Conservation (phyloP, 2,797 vertebrate species). For the Lemur catta region DNA sequence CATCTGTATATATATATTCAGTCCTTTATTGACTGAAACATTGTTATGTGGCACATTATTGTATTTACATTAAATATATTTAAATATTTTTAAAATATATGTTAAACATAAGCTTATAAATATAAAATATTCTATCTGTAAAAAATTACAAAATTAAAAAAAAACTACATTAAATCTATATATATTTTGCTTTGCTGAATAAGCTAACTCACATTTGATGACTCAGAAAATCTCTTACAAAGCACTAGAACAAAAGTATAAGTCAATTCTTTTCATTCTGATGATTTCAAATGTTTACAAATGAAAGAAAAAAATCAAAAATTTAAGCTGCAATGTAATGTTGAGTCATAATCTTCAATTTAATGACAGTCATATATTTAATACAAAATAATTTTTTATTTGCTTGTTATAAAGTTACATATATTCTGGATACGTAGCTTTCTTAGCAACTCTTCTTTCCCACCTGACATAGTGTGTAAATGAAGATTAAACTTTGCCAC, state of each 20-base stretch:
- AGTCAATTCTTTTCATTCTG: not conserved
- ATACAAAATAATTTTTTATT: not conserved
- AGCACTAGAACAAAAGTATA: not conserved
- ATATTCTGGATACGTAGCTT: not conserved
- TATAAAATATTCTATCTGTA: not conserved
- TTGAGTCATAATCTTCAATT: slow-evolving; percentile 9
- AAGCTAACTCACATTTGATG: not conserved
- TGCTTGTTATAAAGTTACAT: not conserved
- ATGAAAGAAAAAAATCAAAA: not conserved
- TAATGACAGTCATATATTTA: not conserved
- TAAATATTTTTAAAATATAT: not conserved
- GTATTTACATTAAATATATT: not conserved
- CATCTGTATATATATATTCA: not conserved
- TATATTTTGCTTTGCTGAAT: not conserved
- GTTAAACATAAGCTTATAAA: not conserved
- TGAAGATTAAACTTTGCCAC: not conserved
- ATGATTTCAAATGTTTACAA: not conserved
- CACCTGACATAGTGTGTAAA: slow-evolving; percentile 54
- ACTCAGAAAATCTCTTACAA: not conserved
- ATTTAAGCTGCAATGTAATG: not conserved
- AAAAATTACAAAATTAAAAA: not conserved
- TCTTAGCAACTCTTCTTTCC: slow-evolving; percentile 38
- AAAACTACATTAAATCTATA: not conserved
- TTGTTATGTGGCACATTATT: not conserved
- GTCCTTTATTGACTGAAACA: not conserved